Evolutionary conservation across 2,888 invertebrate genomes (phyloP), one percentile per base, ranked within the genome.

Genomic region (Exocentrus adspersus): DNA sequence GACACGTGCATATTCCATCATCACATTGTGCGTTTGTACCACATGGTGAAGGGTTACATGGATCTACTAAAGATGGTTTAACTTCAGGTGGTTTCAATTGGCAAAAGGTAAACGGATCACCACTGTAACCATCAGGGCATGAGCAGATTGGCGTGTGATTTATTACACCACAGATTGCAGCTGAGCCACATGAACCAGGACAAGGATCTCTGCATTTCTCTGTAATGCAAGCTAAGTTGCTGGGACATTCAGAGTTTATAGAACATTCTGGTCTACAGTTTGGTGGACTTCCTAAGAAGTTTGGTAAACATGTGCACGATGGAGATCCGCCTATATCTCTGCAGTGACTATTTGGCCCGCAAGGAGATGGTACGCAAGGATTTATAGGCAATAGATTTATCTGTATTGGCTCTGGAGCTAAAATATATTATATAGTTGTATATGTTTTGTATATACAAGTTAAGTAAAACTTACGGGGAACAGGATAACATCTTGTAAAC

Each of bases 201-300:
- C 92, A 92, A 6, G 91, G 91, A 79, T 92, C 90, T 37, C 85
- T 84, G 77, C 92, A 92, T 80, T 87, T 90, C 80, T 89, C 87
- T 75, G 88, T 87, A n/a, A 91, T 87, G 75, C 92, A 93, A 6
- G 92, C 91, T 75, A 85, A 84, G 72, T 90, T 87, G 68, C 89
- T 87, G 1, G 88, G 84, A 79, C 92, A 92, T 77, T 92, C 92
- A 72, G 90, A 86, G 75, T 89, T 89, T 48, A 90, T 89, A 0
- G 87, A 87, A 80, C 92, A 92, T 81, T 91, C 90, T 1, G 91
- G 90, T 56, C 88, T 85, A 77, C 92, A 92, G 74, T 89, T 90
- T 12, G 91, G 90, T 53, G 92, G 90, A 41, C 85, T 84, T n/a
- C 92, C 91, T 69, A 88, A 86, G 75, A 87, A 91, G 54, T 85